Evolutionary conservation across 2,888 invertebrate species (phyloP), one percentile per base, ranked within the genome.

Genomic region (Coecobrya sp.): DNA sequence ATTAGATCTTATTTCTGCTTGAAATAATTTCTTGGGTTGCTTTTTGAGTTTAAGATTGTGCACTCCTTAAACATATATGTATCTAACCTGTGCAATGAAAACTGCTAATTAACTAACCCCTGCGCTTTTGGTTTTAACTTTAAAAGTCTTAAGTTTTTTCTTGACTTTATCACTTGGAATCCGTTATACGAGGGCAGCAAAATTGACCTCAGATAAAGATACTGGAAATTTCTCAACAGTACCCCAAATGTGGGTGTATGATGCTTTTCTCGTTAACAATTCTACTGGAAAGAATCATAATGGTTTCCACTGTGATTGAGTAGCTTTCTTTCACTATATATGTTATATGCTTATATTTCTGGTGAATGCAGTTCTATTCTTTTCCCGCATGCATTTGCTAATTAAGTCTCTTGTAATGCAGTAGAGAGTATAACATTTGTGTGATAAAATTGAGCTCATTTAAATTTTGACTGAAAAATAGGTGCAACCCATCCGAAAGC

Each of bases 401-500:
- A 1, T 52, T 16, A 11, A 3, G 52, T 16, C 5, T 10, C 10
- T 52, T 16, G 11, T 52, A 52, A 16, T 10, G 16, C 52, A 52
- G 2, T 52, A n/a, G n/a, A n/a, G n/a, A n/a, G n/a, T 52, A 11
- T 52, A 1, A 52, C 11, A 52, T 7, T 7, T 36, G 3, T 36
- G 36, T 36, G 36, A 7, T 36, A 36, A 2, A 1, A 59, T 59
- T 59, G 19, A 59, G 1, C 59, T 82, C 94, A 82, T 49, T 16
- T 13, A 19, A 65, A 30, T 68, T 68, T 68, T 30, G 3, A 68
- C 62, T 11, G 22, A 49, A 42, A 73, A 36, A 52, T 96, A 98
- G 97, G 96, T 97, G 97, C 95, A 97, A 97, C 97, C 97, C 98
- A 95, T 97, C 98, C 95, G 97, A 98, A 96, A 98, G 98, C 96